phyloP scores from a whole-genome alignment of 1,140 invertebrate genomes.

The Leptinotarsa texana region DNA sequence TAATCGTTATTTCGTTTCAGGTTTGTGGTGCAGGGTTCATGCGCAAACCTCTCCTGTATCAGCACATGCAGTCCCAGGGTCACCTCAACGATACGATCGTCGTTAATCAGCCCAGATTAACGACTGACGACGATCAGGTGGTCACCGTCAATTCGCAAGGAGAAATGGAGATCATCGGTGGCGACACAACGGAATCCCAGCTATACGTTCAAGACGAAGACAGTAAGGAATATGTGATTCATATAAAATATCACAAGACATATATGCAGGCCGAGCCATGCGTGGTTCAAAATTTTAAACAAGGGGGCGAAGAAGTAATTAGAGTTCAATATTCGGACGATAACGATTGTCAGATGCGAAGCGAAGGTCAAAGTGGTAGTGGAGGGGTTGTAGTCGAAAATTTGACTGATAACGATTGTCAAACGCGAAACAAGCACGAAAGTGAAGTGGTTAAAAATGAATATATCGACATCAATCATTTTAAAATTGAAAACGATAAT shows the following conservation, averaged over 20 bases:
- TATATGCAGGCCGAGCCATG: conserved; percentile 5
- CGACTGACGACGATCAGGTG: conserved; percentile 62
- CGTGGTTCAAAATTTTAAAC: background rate
- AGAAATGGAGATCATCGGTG: conserved; percentile 50
- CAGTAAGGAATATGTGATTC: background rate
- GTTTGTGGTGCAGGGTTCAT: conserved; percentile 78
- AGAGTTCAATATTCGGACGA: too few species aligned
- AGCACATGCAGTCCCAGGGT: conserved; percentile 70
- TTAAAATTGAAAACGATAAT: too few species aligned
- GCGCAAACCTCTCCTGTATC: conserved; percentile 77
- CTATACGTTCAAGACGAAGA: conserved; percentile 61
- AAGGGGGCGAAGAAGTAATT: too few species aligned
- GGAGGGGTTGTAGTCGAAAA: too few species aligned
- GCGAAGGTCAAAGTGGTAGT: too few species aligned
- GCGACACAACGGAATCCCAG: conserved; percentile 56
- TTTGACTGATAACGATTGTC: too few species aligned
- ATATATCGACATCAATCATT: too few species aligned
- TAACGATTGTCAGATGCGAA: too few species aligned
- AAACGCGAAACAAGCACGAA: background rate
- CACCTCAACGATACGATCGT: conserved; percentile 79
- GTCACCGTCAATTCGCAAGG: conserved; percentile 54
- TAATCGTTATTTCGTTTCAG: background rate
- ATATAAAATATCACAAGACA: background rate
- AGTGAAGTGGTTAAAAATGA: too few species aligned
- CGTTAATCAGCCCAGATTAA: conserved; percentile 75